phyloP scores from a whole-genome alignment of 1,140 invertebrate species.

The Phymorhynchus buccinoides region DNA sequence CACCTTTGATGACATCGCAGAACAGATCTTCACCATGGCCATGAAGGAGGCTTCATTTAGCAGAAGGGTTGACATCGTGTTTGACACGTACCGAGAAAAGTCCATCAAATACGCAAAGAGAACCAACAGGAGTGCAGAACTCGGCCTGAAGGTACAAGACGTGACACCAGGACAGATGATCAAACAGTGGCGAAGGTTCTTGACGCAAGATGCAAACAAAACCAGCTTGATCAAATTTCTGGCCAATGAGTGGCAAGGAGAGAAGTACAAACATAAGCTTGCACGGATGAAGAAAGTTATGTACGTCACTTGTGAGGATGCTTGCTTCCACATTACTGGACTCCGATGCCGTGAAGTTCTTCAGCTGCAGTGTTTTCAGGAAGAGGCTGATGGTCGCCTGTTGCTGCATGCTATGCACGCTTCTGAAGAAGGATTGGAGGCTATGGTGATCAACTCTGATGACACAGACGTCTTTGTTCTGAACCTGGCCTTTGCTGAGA shows the following conservation, averaged over 20 bases:
- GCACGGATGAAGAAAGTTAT: slow-evolving; percentile 28
- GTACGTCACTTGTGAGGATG: slow-evolving; percentile 19
- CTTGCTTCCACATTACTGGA: slow-evolving; percentile 27
- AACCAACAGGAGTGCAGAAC: slow-evolving; percentile 9
- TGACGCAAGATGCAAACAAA: slow-evolving; percentile 36
- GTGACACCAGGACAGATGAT: slow-evolving; percentile 13
- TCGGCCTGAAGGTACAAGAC: slow-evolving; percentile 25
- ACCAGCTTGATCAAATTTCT: slow-evolving; percentile 22
- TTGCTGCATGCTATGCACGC: slow-evolving; percentile 45
- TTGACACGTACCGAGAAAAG: slow-evolving; percentile 36
- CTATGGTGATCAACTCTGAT: too few relatives aligned
- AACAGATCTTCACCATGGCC: not conserved
- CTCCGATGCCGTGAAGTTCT: not conserved
- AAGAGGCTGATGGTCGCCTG: slow-evolving; percentile 47
- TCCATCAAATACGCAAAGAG: slow-evolving; percentile 38
- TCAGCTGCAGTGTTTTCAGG: slow-evolving; percentile 35
- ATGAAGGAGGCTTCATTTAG: not conserved
- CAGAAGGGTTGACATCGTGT: too few relatives aligned
- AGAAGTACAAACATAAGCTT: not conserved
- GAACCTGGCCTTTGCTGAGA: slow-evolving; percentile 2
- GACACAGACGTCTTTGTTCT: slow-evolving; percentile 48
- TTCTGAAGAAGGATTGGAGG: too few relatives aligned
- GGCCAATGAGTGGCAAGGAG: too few relatives aligned
- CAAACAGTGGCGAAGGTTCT: slow-evolving; percentile 30
- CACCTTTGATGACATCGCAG: slow-evolving; percentile 8